Base-by-base conservation (phyloP, 2,888 invertebrate species). In the Drosophila diplacantha region DNA sequence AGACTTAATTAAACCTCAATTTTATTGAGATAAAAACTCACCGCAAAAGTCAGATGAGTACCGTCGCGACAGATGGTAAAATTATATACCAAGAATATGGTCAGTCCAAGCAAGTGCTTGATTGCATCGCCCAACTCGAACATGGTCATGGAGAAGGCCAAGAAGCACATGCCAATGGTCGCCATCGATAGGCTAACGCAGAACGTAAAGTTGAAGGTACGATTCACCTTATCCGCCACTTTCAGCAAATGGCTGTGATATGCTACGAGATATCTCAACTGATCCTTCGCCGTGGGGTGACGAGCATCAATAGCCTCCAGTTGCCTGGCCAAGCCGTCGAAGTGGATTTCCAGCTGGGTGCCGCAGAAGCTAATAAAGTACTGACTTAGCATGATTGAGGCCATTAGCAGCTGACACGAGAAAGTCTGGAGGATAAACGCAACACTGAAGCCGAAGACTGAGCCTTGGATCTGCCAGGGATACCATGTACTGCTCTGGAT, bases 401-500 rank as follows among this genome's bases (percentile, higher is more conserved):
- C 29, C 31, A 51, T n/a, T 8, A 31, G 22, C 11, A 16, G 8
- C 9, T 47, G 47, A 22, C 38, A 31, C 12, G 50, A 37, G 37
- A 5, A 14, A 2, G 14, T 14, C 22, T 50, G 55, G 12, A 37
- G 50, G 14, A 50, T 9, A 9, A 50, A 16, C 7, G 50, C 49
- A 3, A 2, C 37, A 9, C 24, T 9, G 5, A 38, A 50, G n/a
- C 55, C 55, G 1, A 29, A 6, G 12, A 22, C 22, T 6, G 37
- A 50, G 11, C 54, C 54, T 5, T 54, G n/a, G 8, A 35, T 8
- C 49, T n/a, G 26, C 49, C 54, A 55, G 14, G 55, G 55, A 39
- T 56, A 51, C 56, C 56, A 56, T 14, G 51, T 18, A 11, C 22
- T 38, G 24, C 56, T 56, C n/a, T 56, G 56, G 3, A 51, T 38